Base-by-base conservation (phyloP, 37 sponge, comb jelly and placozoan species). In the Tethya wilhelma region DNA sequence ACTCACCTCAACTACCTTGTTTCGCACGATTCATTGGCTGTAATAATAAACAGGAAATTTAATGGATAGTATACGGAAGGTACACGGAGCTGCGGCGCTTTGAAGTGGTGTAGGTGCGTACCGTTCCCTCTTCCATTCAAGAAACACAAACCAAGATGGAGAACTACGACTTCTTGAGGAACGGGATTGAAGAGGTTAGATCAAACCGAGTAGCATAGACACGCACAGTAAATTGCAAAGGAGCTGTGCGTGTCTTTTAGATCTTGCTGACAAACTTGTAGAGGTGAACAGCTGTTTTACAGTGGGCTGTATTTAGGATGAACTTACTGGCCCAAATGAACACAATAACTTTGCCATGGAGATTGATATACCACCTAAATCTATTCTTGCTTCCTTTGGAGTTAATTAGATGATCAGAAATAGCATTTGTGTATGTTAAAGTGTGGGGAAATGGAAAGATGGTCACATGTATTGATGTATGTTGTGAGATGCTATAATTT, bases 11-110 rank as follows among this genome's bases (percentile, higher is more conserved):
- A n/a, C n/a, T n/a, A n/a, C n/a, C 22, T 26, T 53, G 45, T 42
- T 57, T 74, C 45, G 29, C 77, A 59, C 77, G 32, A 67, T 42
- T 43, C 70, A 39, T 23, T n/a, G 28, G 25, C 33, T 67, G n/a
- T n/a, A n/a, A n/a, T 38, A 22, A 64, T 67, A 49, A 67, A 69
- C 70, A 58, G 80, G 70, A 80, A 59, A 80, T 69, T n/a, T 69
- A 69, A 80, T 80, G 36, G 49, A 53, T 30, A 67, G 67, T 63
- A 43, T 45, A 66, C 79, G 73, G 73, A 72, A 19, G 28, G 53
- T 60, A 60, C 7, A n/a, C 28, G 63, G n/a, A n/a, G 7, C 17
- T 2, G 36, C 66, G 66, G 66, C 2, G 36, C 66, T 64, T 64
- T 64, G 66, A 64, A 33, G 66, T 64, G 14, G 53, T 14, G 9